Percentiles rank a stretch among this genome's conserved stretches.
phyloP scores from a whole-genome alignment of 1,140 invertebrate species.

The Belonocnema kinseyi region DNA sequence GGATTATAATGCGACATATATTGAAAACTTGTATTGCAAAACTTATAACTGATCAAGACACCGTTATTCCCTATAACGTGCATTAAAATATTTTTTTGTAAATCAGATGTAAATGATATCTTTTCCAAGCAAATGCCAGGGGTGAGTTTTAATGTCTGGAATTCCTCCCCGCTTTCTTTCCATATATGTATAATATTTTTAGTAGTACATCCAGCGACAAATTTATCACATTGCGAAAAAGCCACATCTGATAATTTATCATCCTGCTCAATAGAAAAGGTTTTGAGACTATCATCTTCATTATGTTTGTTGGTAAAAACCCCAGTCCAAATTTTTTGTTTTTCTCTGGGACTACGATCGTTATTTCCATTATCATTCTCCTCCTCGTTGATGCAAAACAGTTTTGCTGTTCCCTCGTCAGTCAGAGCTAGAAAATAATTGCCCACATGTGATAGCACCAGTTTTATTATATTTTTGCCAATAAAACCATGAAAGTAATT shows the following conservation, averaged over 20 bases:
- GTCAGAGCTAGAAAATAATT: conserved; percentile 67
- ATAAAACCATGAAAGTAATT: conserved; percentile 59
- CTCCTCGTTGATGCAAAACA: conserved; percentile 59
- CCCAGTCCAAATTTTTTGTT: conserved; percentile 62
- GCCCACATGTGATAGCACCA: conserved; percentile 59
- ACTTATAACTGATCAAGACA: neutral
- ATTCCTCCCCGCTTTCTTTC: neutral
- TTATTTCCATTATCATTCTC: conserved; percentile 47
- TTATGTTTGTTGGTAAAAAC: conserved; percentile 50
- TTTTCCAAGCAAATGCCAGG: neutral
- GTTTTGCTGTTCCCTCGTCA: conserved; percentile 63
- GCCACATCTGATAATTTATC: conserved; percentile 65
- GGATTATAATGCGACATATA: conserved; percentile 29
- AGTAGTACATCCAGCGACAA: conserved; percentile 64
- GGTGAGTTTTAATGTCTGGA: neutral
- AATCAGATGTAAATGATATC: conserved; percentile 49
- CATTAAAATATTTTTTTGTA: conserved; percentile 53
- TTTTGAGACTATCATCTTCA: conserved; percentile 59
- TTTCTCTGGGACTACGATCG: conserved; percentile 61
- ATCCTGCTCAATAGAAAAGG: conserved; percentile 50
- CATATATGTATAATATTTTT: conserved; percentile 60
- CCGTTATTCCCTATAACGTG: conserved; percentile 52
- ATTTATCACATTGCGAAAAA: conserved; percentile 57
- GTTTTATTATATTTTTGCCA: conserved; percentile 60
- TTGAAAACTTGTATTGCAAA: neutral